Evolutionary conservation across 2,113 vertebrate genomes (phyloP).

Genomic region (Hirundichthys speculiger): DNA sequence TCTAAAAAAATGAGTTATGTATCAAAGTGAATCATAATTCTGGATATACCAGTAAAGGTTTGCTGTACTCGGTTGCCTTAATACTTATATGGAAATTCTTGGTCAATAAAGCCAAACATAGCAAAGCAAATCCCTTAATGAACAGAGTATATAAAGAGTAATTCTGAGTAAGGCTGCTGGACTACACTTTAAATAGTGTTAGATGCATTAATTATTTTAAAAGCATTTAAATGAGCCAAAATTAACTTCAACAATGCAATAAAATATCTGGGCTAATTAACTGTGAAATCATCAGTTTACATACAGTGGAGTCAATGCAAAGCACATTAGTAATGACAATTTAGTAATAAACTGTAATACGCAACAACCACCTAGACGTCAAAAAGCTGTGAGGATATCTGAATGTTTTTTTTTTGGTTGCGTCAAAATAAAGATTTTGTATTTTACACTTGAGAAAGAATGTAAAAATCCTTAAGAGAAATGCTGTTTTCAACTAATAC

Average conservation of each 20-base stretch:
- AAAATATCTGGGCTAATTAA: background rate
- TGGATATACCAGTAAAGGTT: conserved; percentile 42
- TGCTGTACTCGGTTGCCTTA: conserved; percentile 1
- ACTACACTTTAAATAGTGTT: too few species aligned
- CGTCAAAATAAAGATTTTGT: conserved; percentile 3
- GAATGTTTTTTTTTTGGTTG: too few species aligned
- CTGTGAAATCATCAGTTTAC: too few species aligned
- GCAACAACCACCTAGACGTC: too few species aligned
- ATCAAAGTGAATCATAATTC: conserved; percentile 15
- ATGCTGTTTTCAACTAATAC: conserved; percentile 9
- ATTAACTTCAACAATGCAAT: background rate
- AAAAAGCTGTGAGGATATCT: too few species aligned
- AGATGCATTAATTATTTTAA: background rate
- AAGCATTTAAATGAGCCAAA: background rate
- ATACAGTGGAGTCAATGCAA: too few species aligned
- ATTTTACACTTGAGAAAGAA: background rate
- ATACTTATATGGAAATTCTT: background rate
- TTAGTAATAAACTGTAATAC: too few species aligned
- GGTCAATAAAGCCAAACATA: background rate
- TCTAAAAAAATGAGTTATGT: conserved; percentile 26
- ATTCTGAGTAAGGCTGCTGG: conserved; percentile 1
- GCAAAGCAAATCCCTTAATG: too few species aligned
- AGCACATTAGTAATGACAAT: too few species aligned
- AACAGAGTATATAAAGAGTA: too few species aligned
- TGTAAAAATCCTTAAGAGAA: background rate